Evolutionary conservation across 2,888 invertebrate species (phyloP), one percentile per base, ranked within the genome.

Genomic region (Polydrusus cervinus): DNA sequence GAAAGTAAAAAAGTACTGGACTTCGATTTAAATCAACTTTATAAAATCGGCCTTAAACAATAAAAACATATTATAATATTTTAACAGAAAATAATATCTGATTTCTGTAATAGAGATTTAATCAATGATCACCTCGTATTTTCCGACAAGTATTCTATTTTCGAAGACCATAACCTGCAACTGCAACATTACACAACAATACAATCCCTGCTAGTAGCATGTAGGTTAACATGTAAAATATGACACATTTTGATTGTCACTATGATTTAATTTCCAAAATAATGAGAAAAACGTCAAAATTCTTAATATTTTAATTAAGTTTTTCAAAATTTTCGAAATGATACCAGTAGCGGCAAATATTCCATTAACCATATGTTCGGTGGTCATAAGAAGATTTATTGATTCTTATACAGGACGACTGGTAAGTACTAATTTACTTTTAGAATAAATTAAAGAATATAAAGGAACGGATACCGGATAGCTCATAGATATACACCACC

Each of bases 261-360:
- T 55, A 57, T 57, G 68, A 25, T 68, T 68, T 57, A 40, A 16
- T 70, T 62, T 62, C 13, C 10, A 49, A 45, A 60, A 62, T 70
- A 64, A 61, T 60, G 68, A 61, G 55, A 30, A 57, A 69, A 60
- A 57, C 49, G 67, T 77, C 68, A 74, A 71, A 74, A 74, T 74
- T 74, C 60, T 61, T 47, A 67, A 67, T 73, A 73, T 40, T 60
- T 60, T 73, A 49, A 47, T 61, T 60, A 49, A 49, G 61, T 67
- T 40, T 67, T 61, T 43, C 67, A 64, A 74, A 74, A 69, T 69
- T 69, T 30, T 25, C 34, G 25, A 45, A 18, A 74, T 74, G 74
- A 53, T 74, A 64, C 74, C 74, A 20, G 25, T 51, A 14, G 61
- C 67, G 20, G 73, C 55, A 18, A 74, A 70, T 65, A 55, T 74